Conservation (phyloP, 2,888 invertebrate genomes). For the Polydrusus pterygomalis region DNA sequence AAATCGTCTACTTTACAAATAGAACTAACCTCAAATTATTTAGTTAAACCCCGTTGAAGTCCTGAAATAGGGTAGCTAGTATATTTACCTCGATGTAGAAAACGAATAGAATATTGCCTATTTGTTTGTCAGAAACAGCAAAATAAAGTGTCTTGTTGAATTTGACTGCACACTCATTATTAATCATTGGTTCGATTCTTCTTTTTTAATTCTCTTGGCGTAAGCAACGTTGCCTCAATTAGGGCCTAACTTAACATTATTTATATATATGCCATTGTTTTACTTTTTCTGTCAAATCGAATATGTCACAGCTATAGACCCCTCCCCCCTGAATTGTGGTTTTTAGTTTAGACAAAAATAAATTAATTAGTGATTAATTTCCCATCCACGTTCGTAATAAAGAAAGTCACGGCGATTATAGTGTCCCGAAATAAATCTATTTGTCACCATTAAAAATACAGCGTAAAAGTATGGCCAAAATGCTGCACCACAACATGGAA, state of each 20-base stretch:
- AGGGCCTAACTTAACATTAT: slow-evolving; percentile 28
- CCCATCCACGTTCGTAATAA: slow-evolving; percentile 23
- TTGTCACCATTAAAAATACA: slow-evolving; percentile 14
- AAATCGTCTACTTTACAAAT: no score
- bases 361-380: slow-evolving; percentile 37
- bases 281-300: slow-evolving; percentile 3
- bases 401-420: slow-evolving; percentile 26
- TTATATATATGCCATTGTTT: slow-evolving; percentile 27
- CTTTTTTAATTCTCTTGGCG: background rate
- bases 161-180: background rate
- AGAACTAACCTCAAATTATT: no score
- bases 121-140: background rate
- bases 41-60: no score
- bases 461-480: slow-evolving; percentile 19
- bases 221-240: background rate
- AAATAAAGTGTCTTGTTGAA: no score
- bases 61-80: no score
- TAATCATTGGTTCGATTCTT: background rate
- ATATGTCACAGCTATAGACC: slow-evolving; percentile 9
- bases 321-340: slow-evolving; percentile 24
- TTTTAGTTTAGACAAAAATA: slow-evolving; percentile 26
- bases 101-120: no score
- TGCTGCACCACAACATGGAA: slow-evolving; percentile 12
- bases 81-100: no score
- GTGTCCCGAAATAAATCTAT: background rate